These are phyloP conservation scores for Megatriorchis doriae DNA, from an alignment of 2,113 vertebrate species.

Conservation along the genomic window DNA sequence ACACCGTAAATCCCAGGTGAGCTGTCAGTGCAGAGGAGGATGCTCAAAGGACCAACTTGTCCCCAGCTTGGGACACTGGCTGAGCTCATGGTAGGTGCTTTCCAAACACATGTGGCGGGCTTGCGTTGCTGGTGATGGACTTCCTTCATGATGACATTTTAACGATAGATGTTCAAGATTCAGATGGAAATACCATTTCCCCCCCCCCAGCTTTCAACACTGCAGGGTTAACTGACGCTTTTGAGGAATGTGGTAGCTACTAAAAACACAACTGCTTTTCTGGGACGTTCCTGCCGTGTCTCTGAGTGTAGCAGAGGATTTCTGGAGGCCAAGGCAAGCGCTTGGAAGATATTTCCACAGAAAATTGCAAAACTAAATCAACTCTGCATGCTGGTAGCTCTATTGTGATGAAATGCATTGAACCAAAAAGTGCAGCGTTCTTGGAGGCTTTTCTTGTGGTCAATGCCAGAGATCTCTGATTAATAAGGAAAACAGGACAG, in stretches of 20 bases:
- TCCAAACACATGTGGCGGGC: fast-evolving
- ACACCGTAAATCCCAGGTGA: neutral
- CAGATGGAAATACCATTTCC: neutral
- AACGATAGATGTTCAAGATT: neutral
- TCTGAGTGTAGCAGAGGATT: conserved; percentile 23
- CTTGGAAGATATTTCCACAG: neutral
- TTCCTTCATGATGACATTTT: neutral
- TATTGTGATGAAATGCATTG: neutral
- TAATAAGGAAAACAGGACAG: conserved; percentile 10
- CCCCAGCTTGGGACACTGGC: neutral
- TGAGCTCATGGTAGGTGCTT: neutral
- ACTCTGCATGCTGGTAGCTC: conserved; percentile 11
- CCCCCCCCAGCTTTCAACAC: neutral
- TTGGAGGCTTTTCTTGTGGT: neutral
- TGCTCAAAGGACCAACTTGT: neutral
- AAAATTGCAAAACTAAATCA: neutral
- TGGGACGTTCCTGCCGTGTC: neutral
- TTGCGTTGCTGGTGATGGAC: neutral
- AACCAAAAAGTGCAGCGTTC: conserved; percentile 7
- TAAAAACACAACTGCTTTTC: neutral
- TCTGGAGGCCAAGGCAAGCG: neutral
- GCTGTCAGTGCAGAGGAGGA: neutral
- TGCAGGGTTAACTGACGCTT: neutral
- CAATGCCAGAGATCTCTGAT: conserved; percentile 14
- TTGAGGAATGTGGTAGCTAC: neutral